Conservation (phyloP, 2,113 vertebrate species). For the Heterocephalus glaber region DNA sequence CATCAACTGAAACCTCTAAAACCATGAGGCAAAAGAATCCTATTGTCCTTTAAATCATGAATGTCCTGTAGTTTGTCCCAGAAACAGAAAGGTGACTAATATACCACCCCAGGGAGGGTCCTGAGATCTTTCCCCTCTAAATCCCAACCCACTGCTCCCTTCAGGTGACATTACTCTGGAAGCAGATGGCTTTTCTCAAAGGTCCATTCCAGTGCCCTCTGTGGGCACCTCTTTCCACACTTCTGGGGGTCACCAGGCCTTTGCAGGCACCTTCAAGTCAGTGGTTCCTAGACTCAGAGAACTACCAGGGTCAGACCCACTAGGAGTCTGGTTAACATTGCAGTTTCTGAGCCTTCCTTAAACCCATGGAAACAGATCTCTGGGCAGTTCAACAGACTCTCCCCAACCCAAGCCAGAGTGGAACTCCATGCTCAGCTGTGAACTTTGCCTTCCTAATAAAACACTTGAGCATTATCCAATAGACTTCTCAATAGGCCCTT, state of each 20-base stretch:
- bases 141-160: not conserved
- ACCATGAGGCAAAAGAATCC: not conserved
- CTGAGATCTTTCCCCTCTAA: not conserved
- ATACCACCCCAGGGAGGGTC: no score
- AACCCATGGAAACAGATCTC: not conserved
- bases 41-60: not conserved
- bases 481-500: not conserved
- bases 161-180: not conserved
- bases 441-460: not conserved
- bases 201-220: not conserved
- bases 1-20: not conserved
- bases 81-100: not conserved
- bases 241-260: not conserved
- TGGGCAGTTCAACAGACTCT: not conserved
- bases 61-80: not conserved
- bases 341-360: not conserved
- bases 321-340: not conserved
- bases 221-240: not conserved
- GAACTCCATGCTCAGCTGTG: not conserved
- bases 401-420: not conserved
- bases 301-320: not conserved
- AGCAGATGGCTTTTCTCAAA: not conserved
- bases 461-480: not conserved
- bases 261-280: not conserved
- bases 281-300: not conserved